Base-by-base conservation (phyloP, 2,888 invertebrate species). In the Orthosia gracilis region DNA sequence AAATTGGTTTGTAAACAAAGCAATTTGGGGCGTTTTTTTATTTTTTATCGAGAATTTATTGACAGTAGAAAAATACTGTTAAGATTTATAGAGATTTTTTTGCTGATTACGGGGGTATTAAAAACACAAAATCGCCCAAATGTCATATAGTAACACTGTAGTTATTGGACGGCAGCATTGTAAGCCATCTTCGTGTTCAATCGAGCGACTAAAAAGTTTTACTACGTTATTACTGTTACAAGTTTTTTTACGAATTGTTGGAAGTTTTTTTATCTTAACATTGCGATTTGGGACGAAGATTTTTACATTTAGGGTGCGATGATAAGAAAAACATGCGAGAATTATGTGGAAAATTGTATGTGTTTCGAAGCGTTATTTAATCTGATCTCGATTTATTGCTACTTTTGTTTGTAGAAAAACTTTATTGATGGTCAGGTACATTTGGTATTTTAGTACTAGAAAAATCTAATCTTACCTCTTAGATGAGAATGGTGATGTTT, bases 181-280 rank as follows among this genome's bases (percentile, higher is more conserved):
- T 91, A 85, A 85, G 87, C 83, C 89, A 89, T 87, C 89, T 83
- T 84, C 74, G 87, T 71, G 89, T 88, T 90, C 89, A 91, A 91
- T 92, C 88, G 91, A 86, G 83, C 85, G 84, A 75, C 85, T 85
- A 88, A 89, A 90, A 91, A 91, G 86, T 87, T 90, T 87, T 86
- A 82, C 86, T 84, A 78, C 62, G 61, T 73, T 83, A 84, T 86
- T 81, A 78, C 73, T 82, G 77, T 83, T 85, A 77, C 73, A 87
- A 84, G 57, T 68, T 79, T 87, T 80, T 84, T 83, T 85, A 76
- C 82, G 83, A 81, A 78, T 87, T 87, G 87, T 84, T 85, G 79
- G 80, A 83, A 83, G 83, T 83, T 89, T 88, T 86, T 89, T 88
- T 90, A 87, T 88, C 88, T 85, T 63, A 65, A 69, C 69, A 69